These are phyloP conservation scores for Hydrozoanthus gracilis DNA, from an alignment of 92 coral and sea anemone genomes.

Conservation along the genomic window DNA sequence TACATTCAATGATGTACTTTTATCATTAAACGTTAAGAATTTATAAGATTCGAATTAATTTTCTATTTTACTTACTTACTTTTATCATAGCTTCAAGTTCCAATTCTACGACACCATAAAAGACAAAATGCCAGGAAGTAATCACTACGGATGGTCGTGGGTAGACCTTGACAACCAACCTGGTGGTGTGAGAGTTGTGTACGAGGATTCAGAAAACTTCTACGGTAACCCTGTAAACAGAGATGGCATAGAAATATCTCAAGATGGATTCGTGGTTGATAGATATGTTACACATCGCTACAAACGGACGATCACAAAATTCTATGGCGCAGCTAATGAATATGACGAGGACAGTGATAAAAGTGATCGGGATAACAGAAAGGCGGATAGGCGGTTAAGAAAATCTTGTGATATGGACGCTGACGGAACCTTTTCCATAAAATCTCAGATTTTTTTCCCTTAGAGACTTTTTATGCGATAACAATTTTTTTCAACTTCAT, in stretches of 20 bases:
- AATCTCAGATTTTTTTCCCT: too few relatives aligned
- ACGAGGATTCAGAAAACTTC: conserved; percentile 42
- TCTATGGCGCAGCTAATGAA: not conserved
- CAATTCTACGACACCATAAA: conserved; percentile 49
- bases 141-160: conserved; percentile 48
- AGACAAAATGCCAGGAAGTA: conserved; percentile 63
- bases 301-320: not conserved
- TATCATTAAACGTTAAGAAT: too few relatives aligned
- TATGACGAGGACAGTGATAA: not conserved
- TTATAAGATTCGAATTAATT: too few relatives aligned
- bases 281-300: not conserved
- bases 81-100: conserved; percentile 47
- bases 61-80: not conserved
- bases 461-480: too few relatives aligned
- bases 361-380: not conserved
- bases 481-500: too few relatives aligned
- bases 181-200: conserved; percentile 60
- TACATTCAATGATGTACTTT: too few relatives aligned
- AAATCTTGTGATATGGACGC: conserved; percentile 20
- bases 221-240: not conserved
- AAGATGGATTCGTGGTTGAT: not conserved
- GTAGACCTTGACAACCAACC: conserved; percentile 73
- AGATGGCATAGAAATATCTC: not conserved
- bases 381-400: conserved; percentile 1
- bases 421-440: not conserved